Evolutionary conservation across 2,888 invertebrate species (phyloP).

Genomic region (Cryptocheilus praepositus): DNA sequence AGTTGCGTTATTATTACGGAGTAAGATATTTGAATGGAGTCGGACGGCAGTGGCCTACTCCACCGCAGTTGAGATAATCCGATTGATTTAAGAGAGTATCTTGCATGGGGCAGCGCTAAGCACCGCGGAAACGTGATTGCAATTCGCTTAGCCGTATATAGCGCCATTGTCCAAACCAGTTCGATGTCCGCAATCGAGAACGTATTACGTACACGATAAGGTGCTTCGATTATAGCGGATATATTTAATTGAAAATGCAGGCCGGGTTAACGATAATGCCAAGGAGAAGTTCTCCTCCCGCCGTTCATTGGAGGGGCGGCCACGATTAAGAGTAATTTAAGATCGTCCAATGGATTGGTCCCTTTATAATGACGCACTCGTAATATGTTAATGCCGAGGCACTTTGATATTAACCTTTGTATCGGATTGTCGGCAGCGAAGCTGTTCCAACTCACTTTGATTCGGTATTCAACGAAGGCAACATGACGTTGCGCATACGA

Average conservation of each 20-base stretch:
- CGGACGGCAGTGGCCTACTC: too few relatives aligned
- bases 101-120: conserved; percentile 43
- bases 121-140: conserved; percentile 54
- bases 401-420: not conserved
- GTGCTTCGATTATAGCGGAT: conserved; percentile 45
- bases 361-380: conserved; percentile 17
- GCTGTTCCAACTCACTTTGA: too few relatives aligned
- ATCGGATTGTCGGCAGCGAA: not conserved
- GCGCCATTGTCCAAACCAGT: conserved; percentile 55
- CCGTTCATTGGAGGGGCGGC: conserved; percentile 12
- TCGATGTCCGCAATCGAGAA: conserved; percentile 53
- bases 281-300: conserved; percentile 19
- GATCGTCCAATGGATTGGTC: conserved; percentile 24
- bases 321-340: conserved; percentile 50
- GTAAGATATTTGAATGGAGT: too few relatives aligned
- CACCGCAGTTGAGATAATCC: conserved; percentile 46
- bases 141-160: conserved; percentile 54
- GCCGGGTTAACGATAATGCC: conserved; percentile 42
- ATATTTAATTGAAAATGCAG: conserved; percentile 57
- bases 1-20: too few relatives aligned
- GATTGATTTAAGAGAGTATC: conserved; percentile 46
- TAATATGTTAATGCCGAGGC: conserved; percentile 23
- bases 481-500: too few relatives aligned
- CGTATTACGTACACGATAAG: conserved; percentile 56
- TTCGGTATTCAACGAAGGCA: too few relatives aligned